Base-by-base conservation (phyloP, 2,888 invertebrate species). In the Pyrrhia umbra region DNA sequence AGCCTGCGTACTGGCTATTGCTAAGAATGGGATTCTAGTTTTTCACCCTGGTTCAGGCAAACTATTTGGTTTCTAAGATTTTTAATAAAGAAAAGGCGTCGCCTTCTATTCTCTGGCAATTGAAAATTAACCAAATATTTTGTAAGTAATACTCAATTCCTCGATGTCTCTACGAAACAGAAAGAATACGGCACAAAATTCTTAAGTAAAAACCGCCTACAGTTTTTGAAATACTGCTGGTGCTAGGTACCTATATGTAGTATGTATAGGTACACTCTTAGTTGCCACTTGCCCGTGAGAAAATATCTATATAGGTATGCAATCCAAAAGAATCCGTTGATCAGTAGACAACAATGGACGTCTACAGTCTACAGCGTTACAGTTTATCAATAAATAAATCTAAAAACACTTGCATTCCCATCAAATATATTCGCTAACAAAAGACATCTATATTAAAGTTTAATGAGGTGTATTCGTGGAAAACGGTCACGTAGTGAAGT, bases 401-500 rank as follows among this genome's bases (percentile, higher is more conserved):
- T 23, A 30, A 2, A 63, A 45, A 30, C 30, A 51, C 23, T 27
- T 23, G n/a, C 34, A 45, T 62, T 63, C 27, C 18, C 54, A 40
- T 54, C 23, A 46, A n/a, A 50, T 10, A 25, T 9, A 47, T 34
- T 34, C 20, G 18, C 20, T 37, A 20, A 52, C 52, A 52, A 47
- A 69, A 47, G 9, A 39, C 51, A 43, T 45, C 16, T 13, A 45
- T 23, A 52, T 60, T 21, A 15, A 42, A 51, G 37, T 51, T 16
- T 18, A 20, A 39, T 51, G 45, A 52, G 39, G 2, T 51, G 20
- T 57, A 20, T 54, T 67, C 39, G 49, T 64, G 50, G 20, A 66
- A 79, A 55, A 58, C 49, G 30, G 64, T 76, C 72, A 68, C 58
- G 73, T 68, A 73, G 20, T 2, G 16, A 16, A 74, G 78, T 80